Evolutionary conservation across 2,113 vertebrate genomes (phyloP), one percentile per base, ranked within the genome.

Genomic region (Arizona elegans): DNA sequence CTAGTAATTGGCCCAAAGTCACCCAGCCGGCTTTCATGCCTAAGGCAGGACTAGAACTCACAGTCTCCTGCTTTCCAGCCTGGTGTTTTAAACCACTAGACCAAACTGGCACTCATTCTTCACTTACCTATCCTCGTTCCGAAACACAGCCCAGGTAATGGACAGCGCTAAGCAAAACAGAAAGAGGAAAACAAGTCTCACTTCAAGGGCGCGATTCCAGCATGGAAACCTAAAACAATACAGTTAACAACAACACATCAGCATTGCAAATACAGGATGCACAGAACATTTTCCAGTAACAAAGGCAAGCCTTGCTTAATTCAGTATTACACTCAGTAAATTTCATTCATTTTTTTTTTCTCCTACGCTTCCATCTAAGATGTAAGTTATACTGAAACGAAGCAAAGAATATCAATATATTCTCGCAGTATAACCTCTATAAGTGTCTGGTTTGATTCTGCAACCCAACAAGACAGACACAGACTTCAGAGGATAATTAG

Each of bases 51-150:
- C 24, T 62, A 62, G 59, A 12, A 62, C 24, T 26, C 59, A 62
- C 1, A 5, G 24, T 3, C 24, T 62, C 58, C 58, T 62, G 24
- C 24, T 62, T 5, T 29, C 26, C 29, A 62, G 24, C 24, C 59
- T 62, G 59, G 9, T 62, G 62, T 26, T 65, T 65, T 65, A 65
- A 58, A n/a, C 26, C 62, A 33, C 29, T 15, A 33, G 29, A 33
- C 65, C 5, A 70, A 70, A 33, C 65, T n/a, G 5, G 12, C 29
- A 33, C 29, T 70, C 29, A 7, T 54, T 58, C 65, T 90, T 33
- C 65, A 95, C 97, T 93, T 98, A 99, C 99, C 99, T 98, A 96
- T 99, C 98, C 95, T 99, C 98, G 95, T 99, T 99, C 95, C 99
- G 98, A 98, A 98, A 99, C 33, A 99, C 98, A 38, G 97, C 98